Conservation (phyloP, 1,140 invertebrate species). For the Drosophila melanogaster region Release_6_plus_ISO1_MT NT_037436.4:9653001-9653500, state of each 20-base stretch:
- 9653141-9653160: slow-evolving; percentile 35
- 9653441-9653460: neutral
- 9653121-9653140: slow-evolving; percentile 26
- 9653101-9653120: slow-evolving; percentile 41
- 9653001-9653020: no score
- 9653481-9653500: slow-evolving; percentile 71
- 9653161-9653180: slow-evolving; percentile 66
- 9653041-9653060: no score
- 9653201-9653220: slow-evolving; percentile 32
- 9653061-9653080: no score
- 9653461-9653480: neutral
- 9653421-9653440: slow-evolving; percentile 7
- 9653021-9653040: no score
- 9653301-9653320: slow-evolving; percentile 2
- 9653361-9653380: neutral
- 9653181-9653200: slow-evolving; percentile 60
- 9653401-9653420: slow-evolving; percentile 1
- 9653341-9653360: neutral
- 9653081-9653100: no score
- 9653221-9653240: slow-evolving; percentile 4
- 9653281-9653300: neutral
- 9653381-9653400: neutral
- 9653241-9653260: slow-evolving; percentile 14
- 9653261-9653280: slow-evolving; percentile 25
- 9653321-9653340: slow-evolving; percentile 18